Percentiles rank a stretch among this genome's conserved stretches.
Conservation (phyloP, 2,113 vertebrate species). For the Megalops atlanticus region DNA sequence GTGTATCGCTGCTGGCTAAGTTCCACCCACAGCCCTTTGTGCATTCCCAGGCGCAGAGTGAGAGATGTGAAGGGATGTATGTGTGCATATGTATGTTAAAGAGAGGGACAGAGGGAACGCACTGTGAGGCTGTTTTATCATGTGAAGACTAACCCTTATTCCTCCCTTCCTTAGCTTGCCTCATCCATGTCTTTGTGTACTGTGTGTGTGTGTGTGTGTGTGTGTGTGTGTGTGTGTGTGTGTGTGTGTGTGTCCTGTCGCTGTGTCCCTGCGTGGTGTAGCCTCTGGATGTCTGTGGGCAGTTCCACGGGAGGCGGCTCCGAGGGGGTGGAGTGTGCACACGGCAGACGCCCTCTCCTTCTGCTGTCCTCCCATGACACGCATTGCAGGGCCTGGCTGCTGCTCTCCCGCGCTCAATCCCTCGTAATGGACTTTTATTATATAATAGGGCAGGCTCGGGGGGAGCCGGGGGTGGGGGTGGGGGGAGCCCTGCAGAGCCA, state of each 20-base stretch:
- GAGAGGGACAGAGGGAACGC: neutral
- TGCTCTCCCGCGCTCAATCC: slow-evolving; percentile 32
- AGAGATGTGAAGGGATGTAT: neutral
- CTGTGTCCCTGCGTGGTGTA: neutral
- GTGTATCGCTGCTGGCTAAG: no score
- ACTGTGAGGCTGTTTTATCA: slow-evolving; percentile 9
- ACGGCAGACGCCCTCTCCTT: slow-evolving; percentile 8
- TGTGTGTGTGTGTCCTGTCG: slow-evolving; percentile 8
- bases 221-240: slow-evolving; percentile 15
- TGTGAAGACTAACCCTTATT: slow-evolving; percentile 43
- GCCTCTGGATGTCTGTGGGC: neutral
- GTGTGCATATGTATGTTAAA: neutral
- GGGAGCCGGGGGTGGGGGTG: neutral
- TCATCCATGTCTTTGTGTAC: slow-evolving; percentile 11
- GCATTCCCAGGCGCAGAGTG: no score
- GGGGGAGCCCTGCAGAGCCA: neutral
- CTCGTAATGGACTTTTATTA: slow-evolving; percentile 47
- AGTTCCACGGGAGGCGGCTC: neutral
- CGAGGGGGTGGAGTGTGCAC: neutral
- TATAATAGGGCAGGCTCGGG: no score
- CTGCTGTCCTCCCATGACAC: slow-evolving; percentile 32
- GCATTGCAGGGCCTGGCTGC: slow-evolving; percentile 31
- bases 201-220: slow-evolving; percentile 23
- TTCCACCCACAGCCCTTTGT: neutral
- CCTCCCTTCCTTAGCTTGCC: slow-evolving; percentile 37